These are phyloP conservation scores for Philopotamus ludificatus DNA, from an alignment of 1,140 invertebrate genomes.

Conservation along the genomic window DNA sequence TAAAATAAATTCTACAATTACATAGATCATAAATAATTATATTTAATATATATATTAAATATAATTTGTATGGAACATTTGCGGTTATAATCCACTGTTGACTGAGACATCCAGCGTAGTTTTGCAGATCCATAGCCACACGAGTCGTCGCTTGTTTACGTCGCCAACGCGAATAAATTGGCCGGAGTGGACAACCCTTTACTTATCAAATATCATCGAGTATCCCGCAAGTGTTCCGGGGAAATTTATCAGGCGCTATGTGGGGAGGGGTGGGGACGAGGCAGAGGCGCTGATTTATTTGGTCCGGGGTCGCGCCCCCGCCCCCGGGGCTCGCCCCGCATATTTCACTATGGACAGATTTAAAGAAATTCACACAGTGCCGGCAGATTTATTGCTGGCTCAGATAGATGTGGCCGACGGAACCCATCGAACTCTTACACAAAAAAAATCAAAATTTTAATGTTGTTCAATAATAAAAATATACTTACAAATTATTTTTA, in stretches of 20 bases:
- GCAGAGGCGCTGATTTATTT: slow-evolving; percentile 32
- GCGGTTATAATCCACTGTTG: no score
- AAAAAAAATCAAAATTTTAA: no score
- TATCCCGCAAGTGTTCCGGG: slow-evolving; percentile 13
- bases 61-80: no score
- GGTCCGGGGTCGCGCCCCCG: slow-evolving; percentile 30
- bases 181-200: slow-evolving; percentile 2
- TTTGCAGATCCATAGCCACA: no score
- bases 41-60: no score
- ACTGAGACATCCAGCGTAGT: no score
- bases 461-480: no score
- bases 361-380: slow-evolving; percentile 41
- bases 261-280: slow-evolving; percentile 2
- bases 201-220: slow-evolving; percentile 24
- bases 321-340: slow-evolving; percentile 22
- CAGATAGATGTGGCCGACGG: no score
- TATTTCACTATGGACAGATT: slow-evolving; percentile 41
- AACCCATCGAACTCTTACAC: no score
- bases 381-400: slow-evolving; percentile 18
- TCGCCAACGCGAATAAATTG: slow-evolving; percentile 8
- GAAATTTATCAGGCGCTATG: slow-evolving; percentile 14
- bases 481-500: no score
- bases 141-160: background rate
- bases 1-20: no score
- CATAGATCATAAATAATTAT: no score